phyloP scores from a whole-genome alignment of 1,140 invertebrate species.

The Pachypsylla venusta region DNA sequence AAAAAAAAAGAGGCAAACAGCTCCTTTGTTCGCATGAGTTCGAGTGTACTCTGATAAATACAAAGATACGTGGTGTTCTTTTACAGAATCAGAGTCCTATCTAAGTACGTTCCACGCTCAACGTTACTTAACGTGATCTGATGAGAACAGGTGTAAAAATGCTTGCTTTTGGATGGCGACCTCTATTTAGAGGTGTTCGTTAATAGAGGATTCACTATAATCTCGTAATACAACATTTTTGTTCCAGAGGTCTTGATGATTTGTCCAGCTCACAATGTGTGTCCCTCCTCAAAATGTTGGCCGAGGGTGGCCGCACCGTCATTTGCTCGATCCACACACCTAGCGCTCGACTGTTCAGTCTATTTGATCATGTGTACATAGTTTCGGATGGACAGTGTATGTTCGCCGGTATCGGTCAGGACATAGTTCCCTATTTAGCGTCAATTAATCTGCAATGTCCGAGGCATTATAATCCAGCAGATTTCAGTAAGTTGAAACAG shows the following conservation, averaged over 20 bases:
- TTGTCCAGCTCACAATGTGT: conserved; percentile 58
- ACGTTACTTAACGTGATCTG: too few relatives aligned
- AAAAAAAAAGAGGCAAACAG: too few relatives aligned
- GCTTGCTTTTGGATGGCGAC: too few relatives aligned
- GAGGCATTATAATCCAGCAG: conserved; percentile 61
- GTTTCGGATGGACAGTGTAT: conserved; percentile 55
- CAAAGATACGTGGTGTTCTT: too few relatives aligned
- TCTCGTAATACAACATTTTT: too few relatives aligned
- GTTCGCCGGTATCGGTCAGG: conserved; percentile 47
- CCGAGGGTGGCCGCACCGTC: conserved; percentile 64
- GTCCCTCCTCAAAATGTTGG: conserved; percentile 55
- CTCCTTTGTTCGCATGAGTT: too few relatives aligned
- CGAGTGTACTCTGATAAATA: too few relatives aligned
- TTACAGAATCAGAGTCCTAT: too few relatives aligned
- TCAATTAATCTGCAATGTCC: conserved; percentile 52
- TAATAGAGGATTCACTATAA: too few relatives aligned
- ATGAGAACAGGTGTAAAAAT: too few relatives aligned
- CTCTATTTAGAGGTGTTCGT: too few relatives aligned
- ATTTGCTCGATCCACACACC: conserved; percentile 87
- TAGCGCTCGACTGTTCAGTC: conserved; percentile 56
- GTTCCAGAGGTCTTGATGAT: conserved; percentile 55
- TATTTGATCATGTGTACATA: conserved; percentile 63
- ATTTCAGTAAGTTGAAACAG: conserved; percentile 59
- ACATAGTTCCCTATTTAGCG: conserved; percentile 52
- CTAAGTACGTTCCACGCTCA: too few relatives aligned